Percentiles rank a stretch among this genome's conserved stretches.
Evolutionary conservation across 2,888 invertebrate genomes (phyloP).

Genomic region (Drosophila borealis): DNA sequence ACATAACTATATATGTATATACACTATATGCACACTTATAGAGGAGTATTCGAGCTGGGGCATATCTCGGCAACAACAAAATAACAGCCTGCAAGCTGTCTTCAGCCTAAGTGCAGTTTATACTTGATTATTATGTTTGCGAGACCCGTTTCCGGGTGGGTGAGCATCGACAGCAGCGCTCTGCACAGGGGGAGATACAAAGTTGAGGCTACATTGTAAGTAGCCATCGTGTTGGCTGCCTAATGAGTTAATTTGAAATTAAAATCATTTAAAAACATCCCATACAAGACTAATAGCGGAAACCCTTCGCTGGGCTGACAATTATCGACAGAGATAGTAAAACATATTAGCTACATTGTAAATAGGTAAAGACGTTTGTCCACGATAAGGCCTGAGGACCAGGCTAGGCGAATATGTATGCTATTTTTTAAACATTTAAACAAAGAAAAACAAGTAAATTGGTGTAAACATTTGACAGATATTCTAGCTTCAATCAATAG

Average conservation of each 20-base stretch:
- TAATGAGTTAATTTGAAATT: conserved; percentile 65
- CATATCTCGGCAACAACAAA: conserved; percentile 44
- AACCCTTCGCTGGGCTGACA: conserved; percentile 1
- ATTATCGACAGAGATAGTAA: conserved; percentile 18
- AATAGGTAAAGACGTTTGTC: too few species aligned
- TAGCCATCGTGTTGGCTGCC: conserved; percentile 24
- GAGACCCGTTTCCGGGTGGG: conserved; percentile 70
- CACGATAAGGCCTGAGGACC: too few species aligned
- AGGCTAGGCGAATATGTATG: too few species aligned
- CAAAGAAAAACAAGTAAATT: too few species aligned
- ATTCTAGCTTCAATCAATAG: too few species aligned
- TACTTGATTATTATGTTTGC: conserved; percentile 70
- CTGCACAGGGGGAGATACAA: conserved; percentile 1
- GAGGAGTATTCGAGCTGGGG: conserved; percentile 2
- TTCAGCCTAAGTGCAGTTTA: conserved; percentile 75
- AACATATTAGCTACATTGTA: conserved; percentile 38
- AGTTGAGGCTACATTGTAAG: conserved; percentile 27
- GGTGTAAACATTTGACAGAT: too few species aligned
- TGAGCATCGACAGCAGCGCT: conserved; percentile 38
- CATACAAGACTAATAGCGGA: conserved; percentile 3
- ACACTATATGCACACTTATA: background rate
- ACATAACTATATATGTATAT: background rate
- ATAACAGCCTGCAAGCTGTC: conserved; percentile 57
- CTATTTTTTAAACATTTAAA: too few species aligned
- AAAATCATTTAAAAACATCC: conserved; percentile 33